Base-by-base conservation (phyloP, 2,888 invertebrate species). In the Phlogophora meticulosa region DNA sequence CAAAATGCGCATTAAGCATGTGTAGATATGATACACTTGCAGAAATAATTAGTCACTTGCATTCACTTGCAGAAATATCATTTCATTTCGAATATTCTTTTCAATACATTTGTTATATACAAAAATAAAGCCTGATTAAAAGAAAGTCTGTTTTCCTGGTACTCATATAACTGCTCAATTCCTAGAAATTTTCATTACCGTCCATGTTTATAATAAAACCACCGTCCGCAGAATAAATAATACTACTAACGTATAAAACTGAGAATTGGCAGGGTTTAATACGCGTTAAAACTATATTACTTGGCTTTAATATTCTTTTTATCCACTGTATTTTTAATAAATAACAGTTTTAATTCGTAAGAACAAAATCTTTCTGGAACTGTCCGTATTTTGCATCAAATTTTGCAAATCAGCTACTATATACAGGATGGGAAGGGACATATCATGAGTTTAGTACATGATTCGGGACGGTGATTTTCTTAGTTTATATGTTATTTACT, bases 131-230 rank as follows among this genome's bases (percentile, higher is more conserved):
- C 20, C 20, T 28, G 15, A 11, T 32, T 22, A 40, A 17, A 20
- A 17, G 17, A 17, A 24, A 38, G 9, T 24, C 36, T 9, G 13
- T 40, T 58, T 64, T 51, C n/a, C 43, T 34, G n/a, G 22, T 15
- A 34, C 7, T 11, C 5, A 13, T 38, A 48, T 66, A 22, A 32
- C 49, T 24, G 11, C 59, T 52, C 7, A 34, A 62, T 70, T 72
- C 34, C 34, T 17, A 42, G 52, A 40, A 52, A 36, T 7, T 56
- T 56, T 56, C 22, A 56, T 51, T 45, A 45, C n/a, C 20, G 34
- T 45, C 20, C 24, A 20, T 70, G 38, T 70, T 63, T 55, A 34
- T 55, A 72, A 45, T 43, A 62, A 72, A 36, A 43, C 22, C 13
- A 15, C n/a, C n/a, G n/a, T n/a, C n/a, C n/a, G n/a, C n/a, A n/a